A percentile compares a stretch with the other conserved stretches of the same genome.
Conservation (phyloP, 2,888 invertebrate species). For the Cryptocheilus praepositus region DNA sequence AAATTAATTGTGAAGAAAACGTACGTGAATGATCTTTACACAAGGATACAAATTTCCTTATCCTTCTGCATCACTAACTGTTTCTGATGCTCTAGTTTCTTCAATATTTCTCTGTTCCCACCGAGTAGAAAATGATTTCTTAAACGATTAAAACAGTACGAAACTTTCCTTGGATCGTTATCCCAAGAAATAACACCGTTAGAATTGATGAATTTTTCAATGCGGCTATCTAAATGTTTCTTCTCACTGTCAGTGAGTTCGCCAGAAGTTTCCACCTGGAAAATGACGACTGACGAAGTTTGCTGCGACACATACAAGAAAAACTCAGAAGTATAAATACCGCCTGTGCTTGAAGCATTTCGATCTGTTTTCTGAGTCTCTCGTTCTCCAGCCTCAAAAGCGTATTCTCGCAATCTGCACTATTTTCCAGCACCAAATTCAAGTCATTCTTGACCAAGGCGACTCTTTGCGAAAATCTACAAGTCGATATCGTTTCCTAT, state of each 20-base stretch:
- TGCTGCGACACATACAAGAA: too few relatives aligned
- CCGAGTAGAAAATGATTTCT: constrained; percentile 26
- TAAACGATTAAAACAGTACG: constrained; percentile 65
- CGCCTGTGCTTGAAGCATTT: constrained; percentile 39
- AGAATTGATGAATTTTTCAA: constrained; percentile 22
- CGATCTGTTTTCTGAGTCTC: constrained; percentile 67
- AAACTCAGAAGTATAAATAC: neutral
- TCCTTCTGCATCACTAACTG: constrained; percentile 68
- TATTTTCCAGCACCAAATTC: constrained; percentile 72
- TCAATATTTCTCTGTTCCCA: constrained; percentile 36
- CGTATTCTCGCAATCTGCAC: constrained; percentile 74
- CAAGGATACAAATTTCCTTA: constrained; percentile 73
- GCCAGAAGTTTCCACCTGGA: constrained; percentile 5
- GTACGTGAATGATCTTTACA: neutral
- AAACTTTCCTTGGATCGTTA: constrained; percentile 65
- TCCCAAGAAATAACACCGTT: constrained; percentile 35
- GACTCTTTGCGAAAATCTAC: constrained; percentile 77
- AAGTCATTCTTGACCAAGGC: constrained; percentile 76
- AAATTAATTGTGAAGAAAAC: neutral
- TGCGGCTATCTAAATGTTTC: constrained; percentile 15
- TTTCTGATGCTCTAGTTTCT: constrained; percentile 60
- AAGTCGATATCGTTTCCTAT: constrained; percentile 77
- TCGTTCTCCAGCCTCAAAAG: constrained; percentile 73
- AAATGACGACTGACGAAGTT: neutral
- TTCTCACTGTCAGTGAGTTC: constrained; percentile 26